Evolutionary conservation across 2,888 invertebrate genomes (phyloP), one percentile per base, ranked within the genome.

Genomic region (Carabus problematicus): DNA sequence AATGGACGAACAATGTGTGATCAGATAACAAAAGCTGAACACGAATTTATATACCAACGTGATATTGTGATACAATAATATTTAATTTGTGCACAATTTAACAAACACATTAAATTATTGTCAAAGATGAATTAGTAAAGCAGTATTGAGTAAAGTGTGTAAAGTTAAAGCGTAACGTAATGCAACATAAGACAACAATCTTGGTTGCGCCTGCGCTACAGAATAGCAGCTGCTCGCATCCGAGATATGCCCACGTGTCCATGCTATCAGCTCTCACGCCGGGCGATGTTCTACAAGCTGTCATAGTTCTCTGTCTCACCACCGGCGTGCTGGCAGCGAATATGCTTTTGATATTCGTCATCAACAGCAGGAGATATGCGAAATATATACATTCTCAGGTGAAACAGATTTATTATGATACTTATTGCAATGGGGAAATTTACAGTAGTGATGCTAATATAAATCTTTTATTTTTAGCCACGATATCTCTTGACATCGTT

Each of bases 321-420:
- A 85, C 91, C 79, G 91, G 92, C 45, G 92, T 94, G 72, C 88
- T 94, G 49, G 88, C 89, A 41, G 92, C 93, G 52, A 94, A 94
- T 79, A 84, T 92, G 58, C 84, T 93, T 71, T 87, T 94, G 39
- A 93, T 94, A 74, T 88, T 92, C 75, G 93, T 94, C 59, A 88
- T 94, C 77, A 94, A 94, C 82, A 93, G 92, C 81, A 86, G 92
- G 62, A 86, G 92, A 72, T 93, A 93, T 80, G 88, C 92, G 76
- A 92, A 92, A 78, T 93, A 93, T 78, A 93, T 94, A 75, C 93
- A 93, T 79, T 91, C 93, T 75, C 94, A 94, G 91, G 94, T 93
- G 81, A 82, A 80, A 75, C 43, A n/a, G 64, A 52, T 61, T 14
- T 8, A 52, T 43, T 19, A 19, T 18, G 8, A 16, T 14, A 16